Conservation (phyloP, 2,113 vertebrate species). For the Loxodonta africana region DNA sequence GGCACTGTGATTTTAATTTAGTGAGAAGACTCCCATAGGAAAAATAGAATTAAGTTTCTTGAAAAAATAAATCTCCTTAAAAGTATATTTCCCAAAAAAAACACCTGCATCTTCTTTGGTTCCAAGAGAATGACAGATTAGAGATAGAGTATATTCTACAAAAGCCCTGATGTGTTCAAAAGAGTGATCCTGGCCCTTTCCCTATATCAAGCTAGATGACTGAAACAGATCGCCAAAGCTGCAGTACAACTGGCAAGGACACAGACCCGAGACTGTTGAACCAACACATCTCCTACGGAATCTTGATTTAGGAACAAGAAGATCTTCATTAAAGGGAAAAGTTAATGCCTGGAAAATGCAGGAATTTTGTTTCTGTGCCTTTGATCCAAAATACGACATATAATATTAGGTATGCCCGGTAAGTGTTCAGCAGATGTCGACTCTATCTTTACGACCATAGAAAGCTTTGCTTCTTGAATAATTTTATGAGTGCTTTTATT, state of each 20-base stretch:
- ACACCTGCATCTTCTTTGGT: background rate
- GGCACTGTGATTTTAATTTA: background rate
- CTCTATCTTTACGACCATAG: background rate
- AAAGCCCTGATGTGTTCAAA: background rate
- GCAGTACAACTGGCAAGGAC: background rate
- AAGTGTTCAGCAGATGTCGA: background rate
- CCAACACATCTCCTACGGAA: too few relatives aligned
- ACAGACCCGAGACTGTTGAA: background rate
- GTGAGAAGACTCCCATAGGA: background rate
- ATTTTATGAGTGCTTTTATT: conserved; percentile 30
- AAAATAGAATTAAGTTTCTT: background rate
- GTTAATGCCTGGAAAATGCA: background rate
- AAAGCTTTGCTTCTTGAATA: background rate
- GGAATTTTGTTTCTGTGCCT: background rate
- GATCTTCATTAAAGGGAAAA: background rate
- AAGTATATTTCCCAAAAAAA: background rate
- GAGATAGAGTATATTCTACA: background rate
- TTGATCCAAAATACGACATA: background rate
- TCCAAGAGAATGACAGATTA: background rate
- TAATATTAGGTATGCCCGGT: background rate
- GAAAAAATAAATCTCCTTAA: background rate
- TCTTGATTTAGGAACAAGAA: background rate
- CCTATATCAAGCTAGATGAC: background rate
- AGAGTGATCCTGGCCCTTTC: background rate
- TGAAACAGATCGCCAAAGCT: background rate